Evolutionary conservation across 1,140 invertebrate species (phyloP).

Genomic region (Aphelinus certus): DNA sequence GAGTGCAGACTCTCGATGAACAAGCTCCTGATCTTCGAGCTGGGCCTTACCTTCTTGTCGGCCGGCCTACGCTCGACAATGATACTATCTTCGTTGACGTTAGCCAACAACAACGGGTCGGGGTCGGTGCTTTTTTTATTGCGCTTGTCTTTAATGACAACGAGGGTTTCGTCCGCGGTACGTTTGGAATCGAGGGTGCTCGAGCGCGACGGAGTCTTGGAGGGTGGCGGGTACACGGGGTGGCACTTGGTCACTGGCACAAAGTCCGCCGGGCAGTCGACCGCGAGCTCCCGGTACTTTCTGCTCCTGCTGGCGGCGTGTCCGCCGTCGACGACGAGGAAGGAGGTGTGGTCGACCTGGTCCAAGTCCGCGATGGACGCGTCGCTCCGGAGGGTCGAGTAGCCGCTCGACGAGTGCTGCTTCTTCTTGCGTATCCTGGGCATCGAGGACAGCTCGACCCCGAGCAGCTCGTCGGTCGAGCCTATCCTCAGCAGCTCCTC

Average conservation of each 20-base stretch:
- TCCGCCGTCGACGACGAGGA: constrained; percentile 59
- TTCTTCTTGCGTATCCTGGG: constrained; percentile 52
- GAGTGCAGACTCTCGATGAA: constrained; percentile 54
- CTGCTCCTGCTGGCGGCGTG: constrained; percentile 59
- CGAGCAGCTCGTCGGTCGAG: constrained; percentile 67
- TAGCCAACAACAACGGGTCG: too few relatives aligned
- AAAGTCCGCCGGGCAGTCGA: constrained; percentile 80
- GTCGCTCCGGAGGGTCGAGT: constrained; percentile 64
- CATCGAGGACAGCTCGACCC: constrained; percentile 47
- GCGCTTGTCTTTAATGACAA: constrained; percentile 20
- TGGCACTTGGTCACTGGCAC: constrained; percentile 78
- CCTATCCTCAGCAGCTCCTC: constrained; percentile 58
- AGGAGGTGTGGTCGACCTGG: constrained; percentile 47
- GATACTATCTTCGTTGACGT: constrained; percentile 37
- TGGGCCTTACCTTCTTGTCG: constrained; percentile 62
- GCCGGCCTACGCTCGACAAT: constrained; percentile 42
- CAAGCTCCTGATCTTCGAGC: constrained; percentile 58
- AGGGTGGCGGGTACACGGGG: constrained; percentile 77
- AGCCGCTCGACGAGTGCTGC: constrained; percentile 60
- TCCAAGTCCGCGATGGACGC: constrained; percentile 64
- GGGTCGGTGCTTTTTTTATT: constrained; percentile 25
- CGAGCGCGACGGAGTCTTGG: constrained; percentile 53
- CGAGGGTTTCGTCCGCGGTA: constrained; percentile 15
- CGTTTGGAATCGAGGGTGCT: constrained; percentile 48
- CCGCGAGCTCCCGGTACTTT: constrained; percentile 74